These are phyloP conservation scores for Rhinoderma darwinii DNA, from an alignment of 2,113 vertebrate species.

Conservation along the genomic window DNA sequence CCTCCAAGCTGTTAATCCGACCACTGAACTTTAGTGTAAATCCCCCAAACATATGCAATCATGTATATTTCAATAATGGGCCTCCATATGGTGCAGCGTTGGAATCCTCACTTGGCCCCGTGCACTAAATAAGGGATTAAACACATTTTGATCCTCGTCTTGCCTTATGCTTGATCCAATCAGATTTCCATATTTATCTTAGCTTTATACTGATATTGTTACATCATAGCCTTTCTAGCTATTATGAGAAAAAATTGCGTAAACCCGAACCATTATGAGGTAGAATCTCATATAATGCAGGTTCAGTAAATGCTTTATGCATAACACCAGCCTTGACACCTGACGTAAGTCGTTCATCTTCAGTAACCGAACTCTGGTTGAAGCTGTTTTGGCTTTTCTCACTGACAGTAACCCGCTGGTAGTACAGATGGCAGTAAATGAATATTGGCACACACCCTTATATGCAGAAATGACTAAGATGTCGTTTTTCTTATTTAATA, in stretches of 20 bases:
- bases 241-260: background rate
- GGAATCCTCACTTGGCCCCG: constrained; percentile 29
- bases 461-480: background rate
- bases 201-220: background rate
- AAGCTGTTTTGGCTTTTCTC: constrained; percentile 3
- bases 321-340: background rate
- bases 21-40: background rate
- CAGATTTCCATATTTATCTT: background rate
- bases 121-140: constrained; percentile 26
- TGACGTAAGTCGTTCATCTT: background rate
- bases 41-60: background rate
- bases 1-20: background rate
- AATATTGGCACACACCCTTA: background rate
- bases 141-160: background rate
- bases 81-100: constrained; percentile 10
- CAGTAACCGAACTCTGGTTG: background rate
- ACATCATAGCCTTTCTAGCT: background rate
- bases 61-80: background rate
- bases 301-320: background rate
- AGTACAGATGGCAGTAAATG: constrained; percentile 30
- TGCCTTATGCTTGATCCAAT: background rate
- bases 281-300: background rate
- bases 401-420: constrained; percentile 13
- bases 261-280: background rate
- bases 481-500: background rate